A percentile compares a stretch with the other conserved stretches of the same genome.
phyloP scores from a whole-genome alignment of 1,140 invertebrate species.

The Drosophila watanabei region DNA sequence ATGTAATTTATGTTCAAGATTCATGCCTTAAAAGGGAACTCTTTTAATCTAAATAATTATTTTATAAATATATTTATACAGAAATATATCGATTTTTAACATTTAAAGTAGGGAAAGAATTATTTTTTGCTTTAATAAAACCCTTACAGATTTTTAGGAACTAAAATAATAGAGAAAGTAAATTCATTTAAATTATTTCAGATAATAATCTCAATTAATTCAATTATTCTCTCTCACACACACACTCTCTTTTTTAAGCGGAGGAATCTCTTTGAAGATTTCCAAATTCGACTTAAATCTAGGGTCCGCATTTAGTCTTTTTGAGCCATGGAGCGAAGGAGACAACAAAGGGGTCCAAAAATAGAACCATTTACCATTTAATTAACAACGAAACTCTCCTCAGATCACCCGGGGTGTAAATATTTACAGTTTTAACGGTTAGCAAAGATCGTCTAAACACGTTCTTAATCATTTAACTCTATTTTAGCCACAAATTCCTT shows the following conservation, averaged over 20 bases:
- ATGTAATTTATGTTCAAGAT: neutral
- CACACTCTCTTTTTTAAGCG: constrained; percentile 1
- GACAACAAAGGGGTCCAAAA: constrained; percentile 31
- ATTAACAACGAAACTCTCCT: constrained; percentile 39
- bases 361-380: constrained; percentile 33
- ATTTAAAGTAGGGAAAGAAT: neutral
- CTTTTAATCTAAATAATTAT: neutral
- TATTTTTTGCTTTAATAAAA: too few species aligned
- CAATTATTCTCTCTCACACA: neutral
- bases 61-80: neutral
- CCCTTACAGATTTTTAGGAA: neutral
- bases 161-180: neutral
- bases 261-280: neutral
- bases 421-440: constrained; percentile 66
- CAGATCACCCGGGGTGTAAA: constrained; percentile 53
- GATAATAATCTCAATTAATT: too few species aligned
- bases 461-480: neutral
- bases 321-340: constrained; percentile 38
- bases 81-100: neutral
- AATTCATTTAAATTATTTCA: neutral
- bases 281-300: constrained; percentile 17
- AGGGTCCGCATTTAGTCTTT: constrained; percentile 37
- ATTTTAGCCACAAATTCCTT: constrained; percentile 23
- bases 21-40: neutral
- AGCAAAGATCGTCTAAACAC: constrained; percentile 37